These are phyloP conservation scores for Epistrophella euchroma DNA, from an alignment of 2,888 invertebrate genomes.

Conservation along the genomic window DNA sequence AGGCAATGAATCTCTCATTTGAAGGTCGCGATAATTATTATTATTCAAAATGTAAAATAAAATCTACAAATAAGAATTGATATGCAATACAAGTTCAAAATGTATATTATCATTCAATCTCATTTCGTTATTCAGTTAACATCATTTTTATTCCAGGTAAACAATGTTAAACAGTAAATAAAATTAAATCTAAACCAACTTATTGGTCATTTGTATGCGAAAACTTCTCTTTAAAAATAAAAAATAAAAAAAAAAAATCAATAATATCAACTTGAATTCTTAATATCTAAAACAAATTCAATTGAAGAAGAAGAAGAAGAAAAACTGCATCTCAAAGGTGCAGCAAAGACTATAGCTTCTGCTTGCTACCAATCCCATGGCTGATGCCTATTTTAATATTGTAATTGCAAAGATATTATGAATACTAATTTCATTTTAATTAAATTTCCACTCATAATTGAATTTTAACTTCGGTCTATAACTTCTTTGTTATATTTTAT, in stretches of 20 bases:
- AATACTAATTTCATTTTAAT: constrained; percentile 48
- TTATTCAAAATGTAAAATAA: no score
- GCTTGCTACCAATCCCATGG: background rate
- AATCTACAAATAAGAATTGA: background rate
- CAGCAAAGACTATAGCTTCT: background rate
- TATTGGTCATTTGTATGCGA: background rate
- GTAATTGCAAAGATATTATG: background rate
- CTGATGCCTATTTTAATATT: background rate
- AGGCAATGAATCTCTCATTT: no score
- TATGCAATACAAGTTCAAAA: background rate
- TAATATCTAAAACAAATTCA: background rate
- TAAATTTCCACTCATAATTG: constrained; percentile 6
- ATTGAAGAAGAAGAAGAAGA: background rate
- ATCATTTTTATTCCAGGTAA: background rate
- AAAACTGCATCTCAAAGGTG: constrained; percentile 6
- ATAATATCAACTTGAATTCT: background rate
- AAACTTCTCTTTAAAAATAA: background rate
- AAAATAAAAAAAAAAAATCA: background rate
- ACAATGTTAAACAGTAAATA: background rate
- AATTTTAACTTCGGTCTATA: background rate
- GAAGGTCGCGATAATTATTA: no score
- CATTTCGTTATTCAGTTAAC: background rate
- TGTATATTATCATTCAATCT: background rate
- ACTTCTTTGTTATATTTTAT: constrained; percentile 5
- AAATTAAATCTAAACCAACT: background rate